Evolutionary conservation across 2,888 invertebrate genomes (phyloP).

Genomic region (Steromphala cineraria): DNA sequence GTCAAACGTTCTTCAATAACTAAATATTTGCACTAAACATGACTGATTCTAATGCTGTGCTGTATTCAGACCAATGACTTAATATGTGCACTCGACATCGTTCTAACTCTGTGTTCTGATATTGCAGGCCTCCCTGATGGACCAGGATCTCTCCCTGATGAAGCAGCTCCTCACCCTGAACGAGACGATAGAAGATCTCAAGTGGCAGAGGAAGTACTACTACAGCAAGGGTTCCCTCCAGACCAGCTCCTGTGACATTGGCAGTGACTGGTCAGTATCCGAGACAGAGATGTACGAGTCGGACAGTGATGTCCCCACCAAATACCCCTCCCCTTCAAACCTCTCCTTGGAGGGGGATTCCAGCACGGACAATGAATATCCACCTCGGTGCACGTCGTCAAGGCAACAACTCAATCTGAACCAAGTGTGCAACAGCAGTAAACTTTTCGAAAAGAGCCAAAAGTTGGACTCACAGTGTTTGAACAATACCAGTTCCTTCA

Average conservation of each 20-base stretch:
- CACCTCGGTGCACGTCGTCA: neutral
- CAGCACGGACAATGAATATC: conserved; percentile 10
- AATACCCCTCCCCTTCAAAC: conserved; percentile 36
- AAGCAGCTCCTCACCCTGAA: conserved; percentile 69
- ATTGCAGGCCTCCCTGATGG: conserved; percentile 67
- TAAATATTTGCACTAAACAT: too few relatives aligned
- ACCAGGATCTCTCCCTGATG: conserved; percentile 70
- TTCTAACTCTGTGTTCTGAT: too few relatives aligned
- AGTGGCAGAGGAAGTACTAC: conserved; percentile 62
- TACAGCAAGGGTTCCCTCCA: conserved; percentile 49
- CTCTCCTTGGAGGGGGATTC: conserved; percentile 32
- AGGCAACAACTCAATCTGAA: conserved; percentile 3
- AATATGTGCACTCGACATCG: too few relatives aligned
- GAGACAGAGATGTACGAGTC: conserved; percentile 60
- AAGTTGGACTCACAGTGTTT: conserved; percentile 3
- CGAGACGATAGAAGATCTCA: conserved; percentile 70
- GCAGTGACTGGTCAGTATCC: conserved; percentile 58
- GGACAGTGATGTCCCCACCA: conserved; percentile 39
- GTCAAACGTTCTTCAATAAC: too few relatives aligned
- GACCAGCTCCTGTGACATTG: conserved; percentile 54
- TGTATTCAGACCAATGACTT: too few relatives aligned
- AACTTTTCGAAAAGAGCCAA: conserved; percentile 1
- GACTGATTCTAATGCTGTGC: too few relatives aligned
- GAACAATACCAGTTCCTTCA: conserved; percentile 16
- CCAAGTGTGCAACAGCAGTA: conserved; percentile 4